A percentile compares a stretch with the other conserved stretches of the same genome.
These are phyloP conservation scores for Halcyon senegalensis DNA, from an alignment of 2,113 vertebrate genomes.

Conservation along the genomic window DNA sequence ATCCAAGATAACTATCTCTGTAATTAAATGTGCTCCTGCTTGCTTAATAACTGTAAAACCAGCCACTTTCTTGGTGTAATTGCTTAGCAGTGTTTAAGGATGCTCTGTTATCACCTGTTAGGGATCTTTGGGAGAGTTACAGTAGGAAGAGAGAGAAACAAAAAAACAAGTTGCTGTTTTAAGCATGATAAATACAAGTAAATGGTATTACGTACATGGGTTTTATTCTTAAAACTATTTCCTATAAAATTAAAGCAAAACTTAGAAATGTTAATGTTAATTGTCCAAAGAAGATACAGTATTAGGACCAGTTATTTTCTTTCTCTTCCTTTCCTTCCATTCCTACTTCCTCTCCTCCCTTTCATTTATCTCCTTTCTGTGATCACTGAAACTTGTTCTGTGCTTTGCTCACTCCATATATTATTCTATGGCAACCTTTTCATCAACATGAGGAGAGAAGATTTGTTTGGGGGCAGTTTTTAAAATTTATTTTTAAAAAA, in stretches of 20 bases:
- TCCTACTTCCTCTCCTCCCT: too few relatives aligned
- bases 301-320: not conserved
- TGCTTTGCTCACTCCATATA: not conserved
- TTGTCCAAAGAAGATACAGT: not conserved
- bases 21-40: slow-evolving; percentile 9
- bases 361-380: not conserved
- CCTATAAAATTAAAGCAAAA: not conserved
- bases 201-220: not conserved
- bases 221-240: not conserved
- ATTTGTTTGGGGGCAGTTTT: not conserved
- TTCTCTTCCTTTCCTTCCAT: not conserved
- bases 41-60: slow-evolving; percentile 19
- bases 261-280: not conserved
- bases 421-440: not conserved
- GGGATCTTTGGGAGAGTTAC: not conserved
- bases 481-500: not conserved
- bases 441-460: not conserved
- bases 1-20: not conserved
- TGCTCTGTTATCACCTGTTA: not conserved
- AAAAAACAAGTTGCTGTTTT: not conserved
- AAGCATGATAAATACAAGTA: not conserved
- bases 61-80: not conserved
- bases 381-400: not conserved
- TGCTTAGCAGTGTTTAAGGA: not conserved
- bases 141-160: not conserved